Base-by-base conservation (phyloP, 2,888 invertebrate genomes). In the Callinectes sapidus region DNA sequence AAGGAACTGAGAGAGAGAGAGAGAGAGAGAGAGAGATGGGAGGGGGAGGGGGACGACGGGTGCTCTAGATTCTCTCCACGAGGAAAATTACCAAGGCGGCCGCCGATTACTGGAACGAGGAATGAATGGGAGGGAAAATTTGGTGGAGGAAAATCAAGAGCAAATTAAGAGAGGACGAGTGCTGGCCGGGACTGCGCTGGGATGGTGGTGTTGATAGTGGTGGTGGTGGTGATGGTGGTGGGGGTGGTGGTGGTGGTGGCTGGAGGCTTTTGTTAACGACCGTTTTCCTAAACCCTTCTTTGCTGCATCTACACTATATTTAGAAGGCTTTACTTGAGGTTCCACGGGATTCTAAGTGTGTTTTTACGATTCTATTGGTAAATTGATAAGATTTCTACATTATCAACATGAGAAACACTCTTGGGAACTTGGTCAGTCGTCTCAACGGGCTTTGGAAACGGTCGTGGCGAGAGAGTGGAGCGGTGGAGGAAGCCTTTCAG, bases 81-180 rank as follows among this genome's bases (percentile, higher is more conserved):
- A 23, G 42, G 71, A 42, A 42, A 71, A 89, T 89, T 89, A 89
- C 89, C 89, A 10, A 42, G 71, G 71, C 42, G 14, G 89, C 89
- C 77, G 71, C 89, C 66, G 89, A 89, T 71, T 89, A 89, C 89
- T 42, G 39, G n/a, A 42, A 89, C 89, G 89, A 71, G 89, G 55
- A 89, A 28, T 54, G 71, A 89, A 89, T 89, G n/a, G 39, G 71
- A 55, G 77, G 77, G 77, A 89, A 32, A 61, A 35, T 32, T 28
- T 32, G 54, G 28, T 54, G 42, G 88, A 28, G 23, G 88, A 55
- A 55, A 88, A 88, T 32, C 55, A 32, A 55, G 32, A 48, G 54
- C 55, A 23, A 88, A 54, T 88, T 88, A 88, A 88, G 23, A 55
- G 88, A 16, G 54, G 32, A 55, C 32, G 6, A 55, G 32, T 88